phyloP scores from a whole-genome alignment of 2,888 invertebrate genomes.

The Julus scandinavius region DNA sequence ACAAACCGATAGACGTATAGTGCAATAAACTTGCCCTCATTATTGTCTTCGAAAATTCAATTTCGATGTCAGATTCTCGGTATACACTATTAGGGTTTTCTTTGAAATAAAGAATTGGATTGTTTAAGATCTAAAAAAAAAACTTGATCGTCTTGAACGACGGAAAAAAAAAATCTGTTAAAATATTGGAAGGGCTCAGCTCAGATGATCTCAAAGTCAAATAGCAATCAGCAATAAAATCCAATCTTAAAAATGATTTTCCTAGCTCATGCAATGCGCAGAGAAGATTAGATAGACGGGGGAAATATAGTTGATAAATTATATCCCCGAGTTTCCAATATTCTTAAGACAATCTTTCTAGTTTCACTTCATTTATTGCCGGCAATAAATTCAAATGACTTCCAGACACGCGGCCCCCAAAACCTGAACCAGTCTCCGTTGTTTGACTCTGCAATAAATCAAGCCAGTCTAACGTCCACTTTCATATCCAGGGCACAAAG shows the following conservation, averaged over 20 bases:
- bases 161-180: not conserved
- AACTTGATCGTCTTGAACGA: not conserved
- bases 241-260: conserved; percentile 26
- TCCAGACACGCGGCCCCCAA: not conserved
- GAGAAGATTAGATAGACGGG: not conserved
- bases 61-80: not conserved
- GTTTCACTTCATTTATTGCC: conserved; percentile 42
- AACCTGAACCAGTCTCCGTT: conserved; percentile 13
- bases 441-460: not conserved
- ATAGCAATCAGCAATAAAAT: conserved; percentile 42
- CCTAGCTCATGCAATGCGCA: not conserved
- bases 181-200: not conserved
- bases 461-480: conserved; percentile 11
- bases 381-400: conserved; percentile 29
- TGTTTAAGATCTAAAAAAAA: not conserved
- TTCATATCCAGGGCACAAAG: not conserved
- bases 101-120: not conserved
- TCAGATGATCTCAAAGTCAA: conserved; percentile 34
- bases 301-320: conserved; percentile 29
- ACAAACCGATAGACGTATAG: not conserved
- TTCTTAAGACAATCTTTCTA: conserved; percentile 42
- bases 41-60: not conserved
- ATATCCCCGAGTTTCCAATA: conserved; percentile 22
- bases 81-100: not conserved
- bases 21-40: not conserved